Conservation (phyloP, 64 coral and sea anemone species). For the Cladopsammia gracilis region DNA sequence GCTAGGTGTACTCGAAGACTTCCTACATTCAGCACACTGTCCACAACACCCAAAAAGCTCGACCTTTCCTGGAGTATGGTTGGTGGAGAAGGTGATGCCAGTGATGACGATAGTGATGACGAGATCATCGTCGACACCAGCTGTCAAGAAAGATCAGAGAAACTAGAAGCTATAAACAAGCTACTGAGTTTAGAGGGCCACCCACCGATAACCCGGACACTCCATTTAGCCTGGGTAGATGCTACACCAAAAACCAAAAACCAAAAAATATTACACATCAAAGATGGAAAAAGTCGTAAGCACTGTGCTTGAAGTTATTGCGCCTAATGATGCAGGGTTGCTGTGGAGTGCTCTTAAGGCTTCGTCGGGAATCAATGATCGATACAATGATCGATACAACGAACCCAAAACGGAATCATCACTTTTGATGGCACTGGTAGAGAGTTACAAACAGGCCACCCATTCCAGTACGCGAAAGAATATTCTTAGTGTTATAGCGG, state of each 20-base stretch:
- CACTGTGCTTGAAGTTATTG: conserved; percentile 42
- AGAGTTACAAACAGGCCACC: conserved; percentile 46
- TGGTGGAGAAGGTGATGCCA: background rate
- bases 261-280: conserved; percentile 46
- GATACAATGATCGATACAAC: conserved; percentile 30
- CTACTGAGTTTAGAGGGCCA: conserved; percentile 28
- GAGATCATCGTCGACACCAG: background rate
- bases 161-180: conserved; percentile 44
- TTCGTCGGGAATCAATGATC: conserved; percentile 34
- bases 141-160: background rate
- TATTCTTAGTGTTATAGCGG: conserved; percentile 38
- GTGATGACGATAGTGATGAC: conserved; percentile 30
- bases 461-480: conserved; percentile 15
- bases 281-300: conserved; percentile 40
- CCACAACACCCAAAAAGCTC: conserved; percentile 19
- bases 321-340: conserved; percentile 48
- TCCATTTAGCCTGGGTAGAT: background rate
- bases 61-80: conserved; percentile 30
- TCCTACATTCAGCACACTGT: background rate
- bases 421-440: conserved; percentile 17
- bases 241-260: conserved; percentile 40
- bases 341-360: conserved; percentile 43
- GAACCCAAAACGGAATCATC: conserved; percentile 19
- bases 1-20: background rate
- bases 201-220: conserved; percentile 1